Evolutionary conservation across 2,797 vertebrate genomes (phyloP), one percentile per base, ranked within the genome.

Genomic region (Tolypeutes matacus): DNA sequence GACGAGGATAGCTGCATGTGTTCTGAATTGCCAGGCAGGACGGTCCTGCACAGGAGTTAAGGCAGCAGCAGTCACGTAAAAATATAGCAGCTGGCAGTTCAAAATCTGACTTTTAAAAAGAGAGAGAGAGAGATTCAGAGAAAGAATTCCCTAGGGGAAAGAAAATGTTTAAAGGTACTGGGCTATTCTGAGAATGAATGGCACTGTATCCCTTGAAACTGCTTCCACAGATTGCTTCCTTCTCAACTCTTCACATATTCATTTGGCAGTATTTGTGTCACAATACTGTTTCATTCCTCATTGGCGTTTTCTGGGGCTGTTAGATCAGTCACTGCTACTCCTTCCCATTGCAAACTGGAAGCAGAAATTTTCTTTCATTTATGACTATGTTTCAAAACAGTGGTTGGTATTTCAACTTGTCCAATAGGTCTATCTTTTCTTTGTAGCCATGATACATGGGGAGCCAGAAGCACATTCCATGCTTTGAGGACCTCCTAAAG

Each of bases 351-450:
- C 53, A 91, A 89, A 67, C 76, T 65, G 9, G 42, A 76, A 46
- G 49, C 93, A 86, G 36, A 12, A 65, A 53, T 86, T 87, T 83
- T 62, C 31, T 95, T 96, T 95, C 80, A 86, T 81, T 92, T 95
- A 76, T 89, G 67, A 85, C 36, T 89, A 0, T 42, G 80, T 82
- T 53, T 81, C 64, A 73, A 86, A 94, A 93, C 0, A 0, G 56
- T 89, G 34, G 20, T 73, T 67, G 29, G 53, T 76, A 49, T 60
- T 69, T 93, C 72, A 86, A 14, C 86, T 89, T 78, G 25, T 83
- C 76, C 60, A 86, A 46, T 4, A 46, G 42, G 14, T 75, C 2
- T 14, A 39, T 73, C 36, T 88, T 94, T 92, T 64, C 73, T 95
- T 49, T 72, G 31, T 93, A 67, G 12, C 13, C 25, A 27, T 60